These are phyloP conservation scores for Plebejus anna DNA, from an alignment of 2,888 invertebrate species.

Conservation along the genomic window DNA sequence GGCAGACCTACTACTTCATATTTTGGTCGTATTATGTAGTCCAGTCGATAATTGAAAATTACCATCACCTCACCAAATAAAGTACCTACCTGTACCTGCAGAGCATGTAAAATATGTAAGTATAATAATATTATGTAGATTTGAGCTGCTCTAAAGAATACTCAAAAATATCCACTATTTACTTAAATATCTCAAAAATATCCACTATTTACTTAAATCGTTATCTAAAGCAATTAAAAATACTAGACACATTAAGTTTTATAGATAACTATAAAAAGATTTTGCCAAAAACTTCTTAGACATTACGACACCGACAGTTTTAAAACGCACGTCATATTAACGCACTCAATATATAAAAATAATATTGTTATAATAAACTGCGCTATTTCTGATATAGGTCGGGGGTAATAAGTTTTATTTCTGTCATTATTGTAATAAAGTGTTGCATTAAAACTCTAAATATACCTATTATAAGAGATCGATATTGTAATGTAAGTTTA, in stretches of 20 bases:
- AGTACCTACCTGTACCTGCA: neutral
- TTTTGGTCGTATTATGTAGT: no score
- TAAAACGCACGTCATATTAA: conserved; percentile 13
- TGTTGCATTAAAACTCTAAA: neutral
- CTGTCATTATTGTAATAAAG: neutral
- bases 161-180: neutral
- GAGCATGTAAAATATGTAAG: neutral
- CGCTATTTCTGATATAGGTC: conserved; percentile 16
- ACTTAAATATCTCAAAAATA: conserved; percentile 3
- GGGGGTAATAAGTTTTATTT: conserved; percentile 9
- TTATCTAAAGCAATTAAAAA: conserved; percentile 1
- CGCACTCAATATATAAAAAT: conserved; percentile 23
- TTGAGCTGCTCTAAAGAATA: neutral
- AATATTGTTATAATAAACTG: conserved; percentile 26
- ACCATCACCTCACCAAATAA: no score
- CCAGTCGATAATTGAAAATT: no score
- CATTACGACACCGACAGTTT: conserved; percentile 4
- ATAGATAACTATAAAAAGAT: conserved; percentile 26
- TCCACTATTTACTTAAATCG: conserved; percentile 6
- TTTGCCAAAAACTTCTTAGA: conserved; percentile 19
- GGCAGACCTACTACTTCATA: no score
- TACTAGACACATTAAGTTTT: conserved; percentile 20
- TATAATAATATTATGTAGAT: neutral
- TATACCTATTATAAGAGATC: neutral
- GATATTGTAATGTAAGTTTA: neutral